Conservation (phyloP, 2,113 vertebrate genomes). For the Colinus virginianus region DNA sequence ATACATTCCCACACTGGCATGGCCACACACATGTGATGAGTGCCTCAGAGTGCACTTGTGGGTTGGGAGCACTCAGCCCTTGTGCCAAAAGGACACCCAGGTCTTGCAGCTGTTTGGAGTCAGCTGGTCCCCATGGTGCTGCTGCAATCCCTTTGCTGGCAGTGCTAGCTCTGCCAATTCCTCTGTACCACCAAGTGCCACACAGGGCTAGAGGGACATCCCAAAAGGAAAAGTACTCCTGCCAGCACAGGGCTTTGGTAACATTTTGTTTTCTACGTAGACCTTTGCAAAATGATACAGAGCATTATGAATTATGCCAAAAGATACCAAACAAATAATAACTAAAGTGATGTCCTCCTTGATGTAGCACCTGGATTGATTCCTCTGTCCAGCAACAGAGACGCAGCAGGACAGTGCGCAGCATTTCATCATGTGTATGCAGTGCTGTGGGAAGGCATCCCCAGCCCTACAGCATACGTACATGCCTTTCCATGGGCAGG, state of each 20-base stretch:
- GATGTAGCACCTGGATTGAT: background rate
- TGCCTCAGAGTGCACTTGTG: accelerated
- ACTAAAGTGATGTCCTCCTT: background rate
- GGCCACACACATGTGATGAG: background rate
- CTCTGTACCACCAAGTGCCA: background rate
- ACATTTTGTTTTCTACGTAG: background rate
- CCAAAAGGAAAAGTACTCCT: background rate
- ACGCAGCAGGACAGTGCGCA: accelerated
- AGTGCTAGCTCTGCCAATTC: background rate
- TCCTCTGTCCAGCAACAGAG: background rate
- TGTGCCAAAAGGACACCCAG: background rate
- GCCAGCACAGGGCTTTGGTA: background rate
- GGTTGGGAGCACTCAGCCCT: background rate
- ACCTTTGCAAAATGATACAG: background rate
- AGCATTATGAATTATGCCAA: background rate
- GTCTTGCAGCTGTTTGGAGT: background rate
- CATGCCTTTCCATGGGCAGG: background rate
- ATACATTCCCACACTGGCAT: accelerated
- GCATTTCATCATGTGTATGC: accelerated
- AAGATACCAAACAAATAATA: background rate
- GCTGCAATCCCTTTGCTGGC: background rate
- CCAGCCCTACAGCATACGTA: accelerated
- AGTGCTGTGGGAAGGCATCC: background rate
- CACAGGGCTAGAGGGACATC: background rate
- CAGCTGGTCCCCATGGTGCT: background rate